Evolutionary conservation across 2,113 vertebrate species (phyloP).

Genomic region (Dinomys branickii): DNA sequence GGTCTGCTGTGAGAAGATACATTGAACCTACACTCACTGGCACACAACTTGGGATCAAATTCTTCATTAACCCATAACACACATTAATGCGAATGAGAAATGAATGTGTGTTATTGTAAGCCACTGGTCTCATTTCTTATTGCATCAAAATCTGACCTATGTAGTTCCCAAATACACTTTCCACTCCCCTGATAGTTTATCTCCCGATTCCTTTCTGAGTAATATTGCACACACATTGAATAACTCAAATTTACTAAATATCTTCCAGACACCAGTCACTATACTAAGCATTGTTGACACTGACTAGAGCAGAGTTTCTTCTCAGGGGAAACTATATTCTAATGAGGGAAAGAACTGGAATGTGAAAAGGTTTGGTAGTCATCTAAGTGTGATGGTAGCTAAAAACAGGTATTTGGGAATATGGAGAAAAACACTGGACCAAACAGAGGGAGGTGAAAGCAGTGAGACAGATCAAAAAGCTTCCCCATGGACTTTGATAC

Average conservation of each 20-base stretch:
- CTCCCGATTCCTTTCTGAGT: neutral
- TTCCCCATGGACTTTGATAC: neutral
- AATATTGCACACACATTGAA: neutral
- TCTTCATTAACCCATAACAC: neutral
- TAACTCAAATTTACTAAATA: neutral
- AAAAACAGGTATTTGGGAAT: neutral
- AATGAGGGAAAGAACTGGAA: neutral
- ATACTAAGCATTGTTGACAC: neutral
- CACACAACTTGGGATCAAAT: neutral
- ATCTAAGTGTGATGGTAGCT: neutral
- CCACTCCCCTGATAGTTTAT: neutral
- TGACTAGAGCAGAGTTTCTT: neutral
- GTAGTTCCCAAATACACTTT: neutral
- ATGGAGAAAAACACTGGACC: neutral
- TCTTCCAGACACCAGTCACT: neutral
- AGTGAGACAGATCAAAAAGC: neutral
- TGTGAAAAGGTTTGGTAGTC: neutral
- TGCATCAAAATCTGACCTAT: neutral
- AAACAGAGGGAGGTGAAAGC: neutral
- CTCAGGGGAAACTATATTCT: neutral
- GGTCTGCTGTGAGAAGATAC: neutral
- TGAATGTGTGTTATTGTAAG: neutral
- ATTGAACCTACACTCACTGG: neutral
- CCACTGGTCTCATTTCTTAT: neutral
- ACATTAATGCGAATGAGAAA: neutral